phyloP scores from a whole-genome alignment of 2,797 vertebrate species.

The Lerista edwardsae region DNA sequence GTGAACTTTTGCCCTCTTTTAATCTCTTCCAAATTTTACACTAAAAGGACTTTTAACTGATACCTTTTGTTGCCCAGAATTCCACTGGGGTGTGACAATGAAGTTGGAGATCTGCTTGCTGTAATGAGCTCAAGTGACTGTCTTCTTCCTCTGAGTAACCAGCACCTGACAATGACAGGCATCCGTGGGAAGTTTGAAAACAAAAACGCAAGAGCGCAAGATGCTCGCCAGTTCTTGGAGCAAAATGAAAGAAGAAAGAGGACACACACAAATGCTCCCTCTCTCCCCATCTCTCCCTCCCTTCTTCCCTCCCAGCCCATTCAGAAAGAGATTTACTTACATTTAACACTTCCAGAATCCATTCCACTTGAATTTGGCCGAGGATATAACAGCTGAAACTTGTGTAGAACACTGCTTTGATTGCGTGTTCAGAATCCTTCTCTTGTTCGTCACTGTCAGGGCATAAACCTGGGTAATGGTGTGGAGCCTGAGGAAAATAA shows the following conservation, averaged over 20 bases:
- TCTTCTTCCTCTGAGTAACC: slow-evolving; percentile 67
- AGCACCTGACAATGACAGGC: slow-evolving; percentile 66
- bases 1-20: slow-evolving; percentile 81
- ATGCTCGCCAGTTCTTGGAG: slow-evolving; percentile 70
- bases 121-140: slow-evolving; percentile 70
- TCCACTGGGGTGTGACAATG: slow-evolving; percentile 77
- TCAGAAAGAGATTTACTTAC: slow-evolving; percentile 53
- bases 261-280: slow-evolving; percentile 46
- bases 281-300: background rate
- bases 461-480: background rate
- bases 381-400: slow-evolving; percentile 31
- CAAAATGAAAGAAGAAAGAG: slow-evolving; percentile 66
- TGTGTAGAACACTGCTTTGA: slow-evolving; percentile 31
- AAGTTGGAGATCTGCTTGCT: slow-evolving; percentile 59
- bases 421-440: slow-evolving; percentile 13
- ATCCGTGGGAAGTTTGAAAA: slow-evolving; percentile 66
- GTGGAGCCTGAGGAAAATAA: background rate
- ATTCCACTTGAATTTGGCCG: slow-evolving; percentile 39
- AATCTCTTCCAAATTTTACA: slow-evolving; percentile 79
- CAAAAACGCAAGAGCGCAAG: slow-evolving; percentile 62
- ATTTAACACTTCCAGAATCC: slow-evolving; percentile 34
- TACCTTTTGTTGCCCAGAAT: slow-evolving; percentile 75
- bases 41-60: slow-evolving; percentile 78
- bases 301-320: slow-evolving; percentile 17
- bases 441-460: background rate